A percentile compares a stretch with the other conserved stretches of the same genome.
Evolutionary conservation across 2,888 invertebrate genomes (phyloP).

Genomic region (Hirtodrosophila duncani): DNA sequence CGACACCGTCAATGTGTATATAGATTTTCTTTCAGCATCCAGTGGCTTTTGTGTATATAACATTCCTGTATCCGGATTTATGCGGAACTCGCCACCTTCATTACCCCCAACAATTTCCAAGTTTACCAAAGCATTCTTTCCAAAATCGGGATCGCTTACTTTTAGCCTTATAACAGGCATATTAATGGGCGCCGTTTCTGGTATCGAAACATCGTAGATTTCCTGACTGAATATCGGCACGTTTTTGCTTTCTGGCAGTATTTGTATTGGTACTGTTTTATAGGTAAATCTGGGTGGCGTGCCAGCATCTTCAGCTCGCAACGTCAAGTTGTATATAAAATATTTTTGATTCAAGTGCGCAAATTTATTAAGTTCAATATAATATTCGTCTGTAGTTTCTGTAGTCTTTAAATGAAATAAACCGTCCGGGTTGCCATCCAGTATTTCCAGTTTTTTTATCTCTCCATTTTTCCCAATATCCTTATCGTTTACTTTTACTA

Average conservation of each 20-base stretch:
- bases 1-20: conserved; percentile 92
- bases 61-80: conserved; percentile 93
- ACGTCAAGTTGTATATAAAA: conserved; percentile 89
- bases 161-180: conserved; percentile 92
- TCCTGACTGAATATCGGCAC: conserved; percentile 92
- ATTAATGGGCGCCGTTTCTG: conserved; percentile 92
- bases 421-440: conserved; percentile 93
- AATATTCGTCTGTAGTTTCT: conserved; percentile 84
- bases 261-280: conserved; percentile 88
- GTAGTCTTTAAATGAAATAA: conserved; percentile 88
- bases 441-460: conserved; percentile 88
- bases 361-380: conserved; percentile 83
- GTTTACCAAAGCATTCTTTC: conserved; percentile 89
- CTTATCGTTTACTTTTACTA: conserved; percentile 89
- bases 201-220: conserved; percentile 91
- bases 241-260: conserved; percentile 90
- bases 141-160: conserved; percentile 90
- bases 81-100: conserved; percentile 90
- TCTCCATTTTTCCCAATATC: conserved; percentile 92
- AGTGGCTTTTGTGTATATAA: conserved; percentile 89
- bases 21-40: conserved; percentile 90
- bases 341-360: conserved; percentile 81
- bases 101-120: conserved; percentile 95
- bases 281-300: conserved; percentile 87
- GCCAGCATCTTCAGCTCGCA: conserved; percentile 91